Evolutionary conservation across 2,797 vertebrate species (phyloP).

Genomic region (Sebastes steindachneri): DNA sequence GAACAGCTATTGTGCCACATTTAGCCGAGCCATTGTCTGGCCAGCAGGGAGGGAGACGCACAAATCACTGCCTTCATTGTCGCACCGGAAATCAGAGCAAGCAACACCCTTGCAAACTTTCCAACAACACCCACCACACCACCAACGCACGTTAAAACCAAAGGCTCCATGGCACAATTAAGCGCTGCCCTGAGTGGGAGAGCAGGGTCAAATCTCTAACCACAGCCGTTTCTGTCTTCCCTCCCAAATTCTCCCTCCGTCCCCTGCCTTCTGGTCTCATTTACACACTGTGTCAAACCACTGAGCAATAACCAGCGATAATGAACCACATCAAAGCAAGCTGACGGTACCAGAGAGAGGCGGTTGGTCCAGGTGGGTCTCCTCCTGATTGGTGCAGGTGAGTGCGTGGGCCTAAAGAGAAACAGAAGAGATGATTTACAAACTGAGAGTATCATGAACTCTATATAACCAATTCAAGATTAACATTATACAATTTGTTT

Average conservation of each 20-base stretch:
- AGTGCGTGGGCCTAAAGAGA: slow-evolving; percentile 88
- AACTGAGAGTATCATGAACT: neutral
- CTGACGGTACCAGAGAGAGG: slow-evolving; percentile 77
- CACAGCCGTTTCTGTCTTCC: slow-evolving; percentile 26
- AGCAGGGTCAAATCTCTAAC: slow-evolving; percentile 38
- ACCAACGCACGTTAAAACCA: slow-evolving; percentile 50
- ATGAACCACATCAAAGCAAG: neutral
- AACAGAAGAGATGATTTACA: neutral
- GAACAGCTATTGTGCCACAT: slow-evolving; percentile 76
- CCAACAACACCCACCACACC: slow-evolving; percentile 68
- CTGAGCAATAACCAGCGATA: neutral
- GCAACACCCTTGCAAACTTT: slow-evolving; percentile 74
- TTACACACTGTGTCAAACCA: slow-evolving; percentile 8
- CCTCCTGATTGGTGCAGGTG: slow-evolving; percentile 92
- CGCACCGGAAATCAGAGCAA: slow-evolving; percentile 70
- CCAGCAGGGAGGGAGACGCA: slow-evolving; percentile 63
- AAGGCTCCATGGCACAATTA: slow-evolving; percentile 54
- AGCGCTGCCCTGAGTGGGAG: slow-evolving; percentile 43
- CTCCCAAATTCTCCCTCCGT: slow-evolving; percentile 21
- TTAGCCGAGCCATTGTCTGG: slow-evolving; percentile 78
- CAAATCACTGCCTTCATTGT: slow-evolving; percentile 78
- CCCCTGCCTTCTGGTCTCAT: slow-evolving; percentile 18
- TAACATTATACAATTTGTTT: neutral
- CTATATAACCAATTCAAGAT: neutral
- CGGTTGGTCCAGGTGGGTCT: slow-evolving; percentile 92